Conservation (phyloP, 2,797 vertebrate species). For the Microchirus variegatus region DNA sequence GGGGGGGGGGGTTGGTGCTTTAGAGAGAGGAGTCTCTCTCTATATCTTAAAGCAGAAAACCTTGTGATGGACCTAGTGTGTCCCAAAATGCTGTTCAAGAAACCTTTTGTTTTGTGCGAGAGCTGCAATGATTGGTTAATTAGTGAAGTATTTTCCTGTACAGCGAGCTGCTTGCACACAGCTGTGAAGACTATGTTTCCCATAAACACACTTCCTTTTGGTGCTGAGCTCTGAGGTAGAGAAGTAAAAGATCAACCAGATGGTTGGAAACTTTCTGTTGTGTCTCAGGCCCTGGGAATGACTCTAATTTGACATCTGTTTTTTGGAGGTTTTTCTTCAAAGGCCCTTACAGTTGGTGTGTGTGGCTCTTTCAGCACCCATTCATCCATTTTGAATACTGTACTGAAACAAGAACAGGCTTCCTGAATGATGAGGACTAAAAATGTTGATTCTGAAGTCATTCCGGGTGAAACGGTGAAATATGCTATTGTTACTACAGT, state of each 20-base stretch:
- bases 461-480: background rate
- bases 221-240: conserved; percentile 1
- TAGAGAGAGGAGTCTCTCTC: no score
- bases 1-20: no score
- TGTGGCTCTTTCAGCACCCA: conserved; percentile 9
- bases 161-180: background rate
- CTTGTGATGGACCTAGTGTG: no score
- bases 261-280: conserved; percentile 24
- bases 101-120: no score
- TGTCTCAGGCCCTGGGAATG: conserved; percentile 15
- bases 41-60: no score
- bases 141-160: background rate
- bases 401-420: conserved; percentile 3
- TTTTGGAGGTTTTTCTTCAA: conserved; percentile 7
- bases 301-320: conserved; percentile 39
- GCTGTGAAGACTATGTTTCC: conserved; percentile 5
- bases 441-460: background rate
- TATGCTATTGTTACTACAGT: conserved; percentile 2
- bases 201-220: conserved; percentile 8
- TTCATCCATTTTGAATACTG: conserved; percentile 4
- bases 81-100: no score
- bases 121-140: background rate
- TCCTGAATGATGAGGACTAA: background rate
- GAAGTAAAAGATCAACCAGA: conserved; percentile 21
- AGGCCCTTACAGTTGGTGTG: background rate